Evolutionary conservation across 2,113 vertebrate genomes (phyloP).

Genomic region (Plecotus auritus): DNA sequence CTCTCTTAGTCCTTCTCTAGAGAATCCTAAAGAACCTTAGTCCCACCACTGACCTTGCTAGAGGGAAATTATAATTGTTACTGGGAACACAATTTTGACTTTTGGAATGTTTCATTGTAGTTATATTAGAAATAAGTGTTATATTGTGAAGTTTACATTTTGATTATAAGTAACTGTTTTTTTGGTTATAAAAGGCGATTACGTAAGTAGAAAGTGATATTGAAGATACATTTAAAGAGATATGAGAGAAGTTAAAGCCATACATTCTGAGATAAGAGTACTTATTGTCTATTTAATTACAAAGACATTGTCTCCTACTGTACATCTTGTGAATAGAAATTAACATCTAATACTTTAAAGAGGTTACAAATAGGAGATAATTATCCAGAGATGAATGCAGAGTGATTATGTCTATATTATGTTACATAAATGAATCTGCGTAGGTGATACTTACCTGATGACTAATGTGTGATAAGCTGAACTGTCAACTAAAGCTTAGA

Average conservation of each 20-base stretch:
- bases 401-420: background rate
- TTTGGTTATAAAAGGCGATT: constrained; percentile 60
- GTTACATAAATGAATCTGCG: background rate
- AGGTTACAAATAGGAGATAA: background rate
- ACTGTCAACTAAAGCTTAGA: background rate
- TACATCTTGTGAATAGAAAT: background rate
- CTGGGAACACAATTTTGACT: constrained; percentile 43
- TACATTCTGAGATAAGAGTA: background rate
- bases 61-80: constrained; percentile 61
- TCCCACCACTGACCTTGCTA: constrained; percentile 62
- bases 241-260: constrained; percentile 26
- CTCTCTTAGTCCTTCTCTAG: background rate
- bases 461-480: background rate
- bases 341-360: background rate
- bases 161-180: constrained; percentile 57
- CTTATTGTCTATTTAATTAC: constrained; percentile 11
- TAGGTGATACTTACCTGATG: background rate
- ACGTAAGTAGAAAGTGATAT: constrained; percentile 38
- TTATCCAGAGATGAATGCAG: background rate
- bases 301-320: background rate
- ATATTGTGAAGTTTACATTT: constrained; percentile 64
- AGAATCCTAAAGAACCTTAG: background rate
- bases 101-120: constrained; percentile 48
- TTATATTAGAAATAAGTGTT: constrained; percentile 61
- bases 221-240: constrained; percentile 52